Base-by-base conservation (phyloP, 2,888 invertebrate genomes). In the Andricus quercusramuli region DNA sequence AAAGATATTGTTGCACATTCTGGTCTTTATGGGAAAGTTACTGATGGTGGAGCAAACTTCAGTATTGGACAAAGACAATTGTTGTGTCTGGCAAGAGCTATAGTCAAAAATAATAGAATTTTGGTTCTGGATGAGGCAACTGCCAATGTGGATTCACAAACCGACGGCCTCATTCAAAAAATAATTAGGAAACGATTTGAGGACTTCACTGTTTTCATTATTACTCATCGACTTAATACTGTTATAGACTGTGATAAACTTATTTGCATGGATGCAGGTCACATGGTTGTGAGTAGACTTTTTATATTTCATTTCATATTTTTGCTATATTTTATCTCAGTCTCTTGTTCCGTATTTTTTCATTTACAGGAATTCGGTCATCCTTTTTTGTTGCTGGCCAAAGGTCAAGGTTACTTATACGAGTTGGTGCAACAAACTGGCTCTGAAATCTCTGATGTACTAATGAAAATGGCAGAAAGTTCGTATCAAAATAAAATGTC, bases 361-460 rank as follows among this genome's bases (percentile, higher is more conserved):
- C 20, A 78, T 41, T 56, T 67, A 8, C 78, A 83, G 83, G 96
- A 98, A 91, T 95, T 96, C 65, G 97, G 96, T 6, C 95, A 96
- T 87, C 97, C 98, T 0, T 95, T 95, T 90, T 93, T 95, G 86
- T 90, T 97, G 62, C 89, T 96, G 47, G 93, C 94, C 37, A 94
- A 94, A 87, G 92, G 93, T 84, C 93, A 93, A 5, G 95, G 96
- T 0, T 93, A 94, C 78, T 95, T 97, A 89, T 95, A 95, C 84
- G 92, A 94, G 13, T 92, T 97, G 86, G 95, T 96, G 0, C 94
- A 96, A 70, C 95, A 96, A 89, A 96, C 96, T 0, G 97, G 96
- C 66, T 83, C 87, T 51, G 86, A 89, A 2, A 92, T 93, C 90
- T 89, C 93, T 0, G 89, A 91, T 51, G 90, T 88, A 80, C 87